Percentiles rank a stretch among this genome's conserved stretches.
Evolutionary conservation across 2,888 invertebrate species (phyloP).

Genomic region (Tillus elongatus): DNA sequence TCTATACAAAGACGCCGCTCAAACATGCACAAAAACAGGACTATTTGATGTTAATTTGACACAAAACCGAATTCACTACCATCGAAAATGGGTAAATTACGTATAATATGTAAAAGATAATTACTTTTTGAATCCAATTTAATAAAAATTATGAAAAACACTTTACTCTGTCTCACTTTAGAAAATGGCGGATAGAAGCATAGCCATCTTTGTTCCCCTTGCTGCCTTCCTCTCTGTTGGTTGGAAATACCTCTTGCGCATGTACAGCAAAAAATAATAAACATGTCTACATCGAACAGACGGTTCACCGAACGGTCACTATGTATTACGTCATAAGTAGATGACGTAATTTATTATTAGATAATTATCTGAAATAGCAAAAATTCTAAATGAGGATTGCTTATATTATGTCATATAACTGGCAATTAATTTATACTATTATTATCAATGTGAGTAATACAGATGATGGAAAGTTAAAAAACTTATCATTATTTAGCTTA

Average conservation of each 20-base stretch:
- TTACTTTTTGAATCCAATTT: slow-evolving; percentile 20
- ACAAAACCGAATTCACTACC: slow-evolving; percentile 5
- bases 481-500: too few relatives aligned
- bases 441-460: too few relatives aligned
- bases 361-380: too few relatives aligned
- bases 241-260: background rate
- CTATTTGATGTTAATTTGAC: slow-evolving; percentile 20
- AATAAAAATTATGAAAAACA: slow-evolving; percentile 36
- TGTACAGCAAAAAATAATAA: background rate
- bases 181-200: slow-evolving; percentile 43
- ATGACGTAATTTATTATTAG: slow-evolving; percentile 1
- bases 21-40: slow-evolving; percentile 16
- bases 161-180: slow-evolving; percentile 44
- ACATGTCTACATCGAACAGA: slow-evolving; percentile 1
- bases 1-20: slow-evolving; percentile 27
- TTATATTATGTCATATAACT: too few relatives aligned
- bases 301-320: background rate
- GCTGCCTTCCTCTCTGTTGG: slow-evolving; percentile 14
- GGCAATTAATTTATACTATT: too few relatives aligned
- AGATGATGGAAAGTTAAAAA: too few relatives aligned
- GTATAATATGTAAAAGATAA: background rate
- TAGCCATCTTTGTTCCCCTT: slow-evolving; percentile 43
- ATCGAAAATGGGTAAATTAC: background rate
- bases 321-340: background rate
- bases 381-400: too few relatives aligned